Conservation (phyloP, 2,888 invertebrate species). For the Sarcophaga subvicina region DNA sequence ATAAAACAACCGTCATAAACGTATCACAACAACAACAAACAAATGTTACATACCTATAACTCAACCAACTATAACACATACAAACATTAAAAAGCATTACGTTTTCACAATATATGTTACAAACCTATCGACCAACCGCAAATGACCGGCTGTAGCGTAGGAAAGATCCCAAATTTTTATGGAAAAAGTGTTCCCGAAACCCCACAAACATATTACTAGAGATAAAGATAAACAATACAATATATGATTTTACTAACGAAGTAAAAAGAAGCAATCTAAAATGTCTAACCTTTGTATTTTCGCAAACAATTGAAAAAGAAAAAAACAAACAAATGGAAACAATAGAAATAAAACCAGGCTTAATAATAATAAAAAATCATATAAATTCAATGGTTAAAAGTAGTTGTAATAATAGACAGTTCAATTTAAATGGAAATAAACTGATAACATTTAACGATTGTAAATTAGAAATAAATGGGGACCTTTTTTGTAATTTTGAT, state of each 20-base stretch:
- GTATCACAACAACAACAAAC: too few relatives aligned
- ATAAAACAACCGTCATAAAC: too few relatives aligned
- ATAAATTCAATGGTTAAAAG: constrained; percentile 10
- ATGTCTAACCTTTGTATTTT: constrained; percentile 16
- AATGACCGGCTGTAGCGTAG: too few relatives aligned
- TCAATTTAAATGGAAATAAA: constrained; percentile 21
- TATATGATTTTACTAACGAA: constrained; percentile 3
- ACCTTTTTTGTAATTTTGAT: not conserved
- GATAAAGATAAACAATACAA: too few relatives aligned
- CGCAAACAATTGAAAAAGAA: not conserved
- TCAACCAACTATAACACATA: too few relatives aligned
- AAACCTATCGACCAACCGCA: too few relatives aligned
- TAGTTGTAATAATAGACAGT: constrained; percentile 25
- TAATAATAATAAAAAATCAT: constrained; percentile 3
- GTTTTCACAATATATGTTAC: too few relatives aligned
- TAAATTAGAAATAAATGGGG: constrained; percentile 9
- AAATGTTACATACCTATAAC: too few relatives aligned
- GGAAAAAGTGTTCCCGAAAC: too few relatives aligned
- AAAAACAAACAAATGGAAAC: constrained; percentile 26
- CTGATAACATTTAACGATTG: constrained; percentile 22
- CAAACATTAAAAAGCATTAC: too few relatives aligned
- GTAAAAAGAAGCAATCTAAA: constrained; percentile 23
- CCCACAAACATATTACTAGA: too few relatives aligned
- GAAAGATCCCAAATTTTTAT: too few relatives aligned
- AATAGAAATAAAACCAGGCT: constrained; percentile 18